Evolutionary conservation across 2,888 invertebrate genomes (phyloP), one percentile per base, ranked within the genome.

Genomic region (Petrolisthes manimaculis): DNA sequence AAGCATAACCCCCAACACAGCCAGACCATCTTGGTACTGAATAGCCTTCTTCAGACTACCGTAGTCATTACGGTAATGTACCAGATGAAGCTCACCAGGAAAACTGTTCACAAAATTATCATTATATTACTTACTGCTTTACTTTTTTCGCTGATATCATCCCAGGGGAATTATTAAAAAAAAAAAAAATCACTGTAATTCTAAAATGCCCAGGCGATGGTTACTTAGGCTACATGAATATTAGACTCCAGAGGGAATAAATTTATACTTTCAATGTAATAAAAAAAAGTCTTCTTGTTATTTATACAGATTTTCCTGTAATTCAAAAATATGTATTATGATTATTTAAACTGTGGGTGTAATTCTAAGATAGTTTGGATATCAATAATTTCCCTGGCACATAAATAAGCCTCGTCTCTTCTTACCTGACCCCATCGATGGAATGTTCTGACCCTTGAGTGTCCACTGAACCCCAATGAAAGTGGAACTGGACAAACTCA

Each of bases 61-160:
- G 92, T 94, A 95, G 53, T 93, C 92, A 55, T 93, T 93, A n/a
- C 96, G 96, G 92, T 95, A 96, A 92, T 96, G 96, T 0, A 97
- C 96, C 85, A 96, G 95, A 92, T 97, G 96, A 80, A 96, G 95
- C 93, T 96, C 96, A 93, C 95, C 95, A 0, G 95, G 96, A 91
- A 95, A 96, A 89, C 96, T 95, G 92, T 37, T 37, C 1, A 37
- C 0, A 37, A 37, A 2, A 37, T 37, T 0, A 37, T 37, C 37
- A 37, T 37, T 37, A 37, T 37, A 37, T 37, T 37, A 37, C 37
- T 37, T 37, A 37, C 0, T 37, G 2, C 37, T 37, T 37, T 37
- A 37, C 37, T 1, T 2, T 37, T 37, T 37, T 37, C 37, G 37
- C 37, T 37, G 0, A 37, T 37, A 37, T 37, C 37, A 37, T 37